Percentiles rank a stretch among this genome's conserved stretches.
These are phyloP conservation scores for Parauchenoglanis ngamensis DNA, from an alignment of 2,797 vertebrate species.

Conservation along the genomic window DNA sequence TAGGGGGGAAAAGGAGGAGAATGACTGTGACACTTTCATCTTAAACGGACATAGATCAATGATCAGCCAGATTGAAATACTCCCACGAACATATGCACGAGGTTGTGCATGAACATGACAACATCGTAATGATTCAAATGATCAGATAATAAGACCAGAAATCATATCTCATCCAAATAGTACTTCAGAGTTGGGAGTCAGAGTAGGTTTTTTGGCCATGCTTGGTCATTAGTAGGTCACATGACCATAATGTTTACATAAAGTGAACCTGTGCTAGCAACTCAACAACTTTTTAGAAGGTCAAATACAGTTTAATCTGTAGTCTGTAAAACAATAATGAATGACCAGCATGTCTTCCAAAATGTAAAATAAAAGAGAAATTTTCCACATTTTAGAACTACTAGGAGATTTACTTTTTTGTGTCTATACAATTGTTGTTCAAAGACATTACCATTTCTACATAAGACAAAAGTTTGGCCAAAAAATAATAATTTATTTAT, in stretches of 20 bases:
- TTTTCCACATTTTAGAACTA: too few relatives aligned
- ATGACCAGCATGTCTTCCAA: too few relatives aligned
- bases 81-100: constrained; percentile 7
- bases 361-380: background rate
- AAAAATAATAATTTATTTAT: too few relatives aligned
- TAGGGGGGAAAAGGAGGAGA: background rate
- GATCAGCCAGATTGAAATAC: constrained; percentile 47
- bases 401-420: too few relatives aligned
- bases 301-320: too few relatives aligned
- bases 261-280: background rate
- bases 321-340: too few relatives aligned
- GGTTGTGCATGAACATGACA: background rate
- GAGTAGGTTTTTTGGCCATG: background rate
- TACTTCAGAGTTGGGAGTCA: background rate
- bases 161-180: background rate
- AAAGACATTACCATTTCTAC: background rate
- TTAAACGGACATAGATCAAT: constrained; percentile 54
- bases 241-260: background rate
- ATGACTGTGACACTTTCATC: background rate
- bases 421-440: too few relatives aligned
- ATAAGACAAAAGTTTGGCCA: too few relatives aligned
- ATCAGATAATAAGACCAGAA: constrained; percentile 10
- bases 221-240: background rate
- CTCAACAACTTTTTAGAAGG: background rate
- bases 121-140: background rate